Evolutionary conservation across 30 jellyfish, hydroid and myxozoan species (phyloP).

Genomic region (Cassiopea xamachana): DNA sequence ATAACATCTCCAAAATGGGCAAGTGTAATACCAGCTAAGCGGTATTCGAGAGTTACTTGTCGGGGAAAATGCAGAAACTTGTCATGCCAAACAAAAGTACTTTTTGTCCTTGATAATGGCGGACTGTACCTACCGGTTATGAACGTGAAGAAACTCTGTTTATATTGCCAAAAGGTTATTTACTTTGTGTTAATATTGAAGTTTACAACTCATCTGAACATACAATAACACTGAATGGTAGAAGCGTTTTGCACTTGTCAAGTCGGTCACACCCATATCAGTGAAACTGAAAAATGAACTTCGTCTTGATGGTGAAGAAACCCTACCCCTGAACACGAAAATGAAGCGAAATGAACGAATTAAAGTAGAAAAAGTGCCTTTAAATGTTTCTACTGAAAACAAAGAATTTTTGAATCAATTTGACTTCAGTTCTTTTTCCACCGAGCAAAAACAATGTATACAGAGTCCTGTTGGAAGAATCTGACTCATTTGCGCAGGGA

Average conservation of each 20-base stretch:
- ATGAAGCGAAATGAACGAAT: background rate
- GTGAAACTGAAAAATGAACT: background rate
- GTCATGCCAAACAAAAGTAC: slow-evolving; percentile 24
- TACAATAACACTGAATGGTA: slow-evolving; percentile 8
- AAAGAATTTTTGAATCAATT: background rate
- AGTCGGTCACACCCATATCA: background rate
- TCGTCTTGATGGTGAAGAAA: background rate
- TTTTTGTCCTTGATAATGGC: slow-evolving; percentile 29
- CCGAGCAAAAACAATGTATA: background rate
- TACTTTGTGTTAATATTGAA: background rate
- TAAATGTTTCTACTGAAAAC: background rate
- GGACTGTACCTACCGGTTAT: slow-evolving; percentile 30
- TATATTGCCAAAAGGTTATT: slow-evolving; percentile 33
- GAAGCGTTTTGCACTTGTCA: background rate
- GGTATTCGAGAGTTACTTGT: slow-evolving; percentile 28
- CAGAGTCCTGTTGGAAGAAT: background rate
- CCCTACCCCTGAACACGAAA: background rate
- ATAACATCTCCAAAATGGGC: slow-evolving; percentile 44
- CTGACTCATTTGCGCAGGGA: background rate
- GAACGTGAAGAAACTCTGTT: slow-evolving; percentile 20
- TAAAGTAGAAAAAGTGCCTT: background rate
- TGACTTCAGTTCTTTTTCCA: background rate
- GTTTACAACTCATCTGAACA: slow-evolving; percentile 33
- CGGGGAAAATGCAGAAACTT: slow-evolving; percentile 12
- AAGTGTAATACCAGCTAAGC: slow-evolving; percentile 23